A percentile compares a stretch with the other conserved stretches of the same genome.
Evolutionary conservation across 1,140 invertebrate species (phyloP).

Genomic region (Homalodisca vitripennis): DNA sequence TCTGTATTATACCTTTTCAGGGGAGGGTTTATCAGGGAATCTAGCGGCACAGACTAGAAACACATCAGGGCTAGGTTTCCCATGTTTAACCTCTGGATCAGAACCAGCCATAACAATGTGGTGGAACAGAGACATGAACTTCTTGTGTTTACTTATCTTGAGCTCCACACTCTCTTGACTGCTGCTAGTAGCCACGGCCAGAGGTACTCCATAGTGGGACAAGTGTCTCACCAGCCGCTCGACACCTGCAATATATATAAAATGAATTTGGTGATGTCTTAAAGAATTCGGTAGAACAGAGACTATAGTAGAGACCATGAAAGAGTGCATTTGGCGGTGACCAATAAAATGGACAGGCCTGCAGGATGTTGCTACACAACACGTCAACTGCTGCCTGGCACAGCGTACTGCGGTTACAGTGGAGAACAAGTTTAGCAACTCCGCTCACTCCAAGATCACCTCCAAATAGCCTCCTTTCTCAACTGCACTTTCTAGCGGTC

Average conservation of each 20-base stretch:
- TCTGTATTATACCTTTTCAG: constrained; percentile 55
- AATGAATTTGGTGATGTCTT: no score
- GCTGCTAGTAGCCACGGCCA: constrained; percentile 88
- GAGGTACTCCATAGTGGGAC: constrained; percentile 71
- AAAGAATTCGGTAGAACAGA: no score
- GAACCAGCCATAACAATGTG: constrained; percentile 82
- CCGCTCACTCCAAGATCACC: no score
- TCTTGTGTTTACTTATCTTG: constrained; percentile 71
- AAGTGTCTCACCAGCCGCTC: constrained; percentile 79
- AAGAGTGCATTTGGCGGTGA: no score
- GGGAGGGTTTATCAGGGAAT: constrained; percentile 69
- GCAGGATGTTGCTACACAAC: no score
- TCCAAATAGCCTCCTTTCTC: no score
- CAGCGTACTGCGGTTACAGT: no score
- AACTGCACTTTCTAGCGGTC: no score
- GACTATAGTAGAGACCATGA: no score
- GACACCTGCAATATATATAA: constrained; percentile 74
- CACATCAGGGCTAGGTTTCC: constrained; percentile 92
- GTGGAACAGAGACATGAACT: constrained; percentile 69
- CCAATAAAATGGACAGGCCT: no score
- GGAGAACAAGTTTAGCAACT: no score
- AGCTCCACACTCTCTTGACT: constrained; percentile 69
- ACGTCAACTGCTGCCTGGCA: no score
- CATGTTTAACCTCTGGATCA: constrained; percentile 83
- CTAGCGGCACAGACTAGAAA: constrained; percentile 82